Base-by-base conservation (phyloP, 2,888 invertebrate species). In the Cheilosia pagana region DNA sequence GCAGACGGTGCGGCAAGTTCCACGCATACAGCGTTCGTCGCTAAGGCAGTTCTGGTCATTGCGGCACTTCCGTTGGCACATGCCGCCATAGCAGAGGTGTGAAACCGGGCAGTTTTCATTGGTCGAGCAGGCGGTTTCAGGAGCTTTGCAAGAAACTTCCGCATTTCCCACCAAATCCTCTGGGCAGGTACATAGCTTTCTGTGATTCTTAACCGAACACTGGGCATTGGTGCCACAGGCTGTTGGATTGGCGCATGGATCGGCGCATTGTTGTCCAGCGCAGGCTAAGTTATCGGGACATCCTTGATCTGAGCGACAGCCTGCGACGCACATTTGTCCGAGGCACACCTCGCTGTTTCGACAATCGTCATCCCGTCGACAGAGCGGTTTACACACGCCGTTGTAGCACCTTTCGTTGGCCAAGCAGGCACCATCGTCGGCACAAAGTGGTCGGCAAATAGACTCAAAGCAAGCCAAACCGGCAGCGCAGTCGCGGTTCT, bases 321-420 rank as follows among this genome's bases (percentile, higher is more conserved):
- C 98, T 48, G 94, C 93, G 10, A 94, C 92, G 89, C 98, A 98
- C 75, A 95, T 94, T 31, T 97, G 93, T 28, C 96, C 95, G 89
- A 96, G 95, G 89, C 98, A 98, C 67, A 98, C 95, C 92, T 98
- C 97, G 43, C 96, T 97, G 87, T 95, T 96, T 63, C 96, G 94
- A 88, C 98, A 98, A 89, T 98, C 97, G 87, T 96, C 95, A 89
- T 97, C 97, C 67, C 95, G 94, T 62, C 96, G 94, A 88, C 97
- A 98, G 2, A 97, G 93, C 0, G 96, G 96, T 87, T 96, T 96
- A 89, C 98, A 98, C 3, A 96, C 94, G 65, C 97, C 96, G n/a
- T 87, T 93, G 90, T 92, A 91, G 75, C 92, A 92, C 19, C 92
- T 89, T 92, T 98, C 98, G 87, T 97, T 97, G 89, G 95, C 95